phyloP scores from a whole-genome alignment of 2,113 vertebrate species.

The Rutilus rutilus region DNA sequence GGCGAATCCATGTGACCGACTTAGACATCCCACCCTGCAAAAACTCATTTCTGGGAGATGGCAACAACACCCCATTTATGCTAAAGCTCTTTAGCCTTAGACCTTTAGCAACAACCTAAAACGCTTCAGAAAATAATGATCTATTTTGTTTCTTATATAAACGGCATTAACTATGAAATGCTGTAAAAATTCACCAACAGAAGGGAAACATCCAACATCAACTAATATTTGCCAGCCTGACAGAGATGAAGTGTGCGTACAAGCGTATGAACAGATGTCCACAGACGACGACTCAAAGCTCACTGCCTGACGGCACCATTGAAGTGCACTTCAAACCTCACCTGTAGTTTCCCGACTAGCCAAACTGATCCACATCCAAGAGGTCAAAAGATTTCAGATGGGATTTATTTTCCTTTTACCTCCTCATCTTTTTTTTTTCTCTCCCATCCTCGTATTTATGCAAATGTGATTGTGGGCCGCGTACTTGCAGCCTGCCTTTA shows the following conservation, averaged over 20 bases:
- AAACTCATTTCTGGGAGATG: no score
- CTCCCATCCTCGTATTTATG: slow-evolving; percentile 60
- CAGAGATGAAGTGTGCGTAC: slow-evolving; percentile 54
- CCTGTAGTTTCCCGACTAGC: slow-evolving; percentile 71
- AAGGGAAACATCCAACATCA: slow-evolving; percentile 13
- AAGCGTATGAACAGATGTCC: slow-evolving; percentile 77
- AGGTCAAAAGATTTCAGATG: slow-evolving; percentile 52
- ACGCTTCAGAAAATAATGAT: neutral
- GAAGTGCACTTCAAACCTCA: slow-evolving; percentile 80
- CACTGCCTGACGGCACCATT: slow-evolving; percentile 67
- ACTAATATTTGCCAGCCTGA: slow-evolving; percentile 33
- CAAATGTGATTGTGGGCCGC: slow-evolving; percentile 57
- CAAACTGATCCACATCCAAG: slow-evolving; percentile 71
- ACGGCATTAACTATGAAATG: neutral
- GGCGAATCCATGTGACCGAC: neutral
- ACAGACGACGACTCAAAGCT: slow-evolving; percentile 70
- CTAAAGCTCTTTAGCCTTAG: neutral
- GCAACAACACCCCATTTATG: no score
- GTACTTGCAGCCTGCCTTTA: slow-evolving; percentile 52
- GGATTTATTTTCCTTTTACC: slow-evolving; percentile 16
- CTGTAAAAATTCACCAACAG: slow-evolving; percentile 15
- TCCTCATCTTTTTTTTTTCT: neutral
- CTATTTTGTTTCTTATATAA: neutral
- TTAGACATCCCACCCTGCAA: no score
- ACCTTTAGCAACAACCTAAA: neutral